phyloP scores from a whole-genome alignment of 2,113 vertebrate species.

The Andinoacara biseriatus region DNA sequence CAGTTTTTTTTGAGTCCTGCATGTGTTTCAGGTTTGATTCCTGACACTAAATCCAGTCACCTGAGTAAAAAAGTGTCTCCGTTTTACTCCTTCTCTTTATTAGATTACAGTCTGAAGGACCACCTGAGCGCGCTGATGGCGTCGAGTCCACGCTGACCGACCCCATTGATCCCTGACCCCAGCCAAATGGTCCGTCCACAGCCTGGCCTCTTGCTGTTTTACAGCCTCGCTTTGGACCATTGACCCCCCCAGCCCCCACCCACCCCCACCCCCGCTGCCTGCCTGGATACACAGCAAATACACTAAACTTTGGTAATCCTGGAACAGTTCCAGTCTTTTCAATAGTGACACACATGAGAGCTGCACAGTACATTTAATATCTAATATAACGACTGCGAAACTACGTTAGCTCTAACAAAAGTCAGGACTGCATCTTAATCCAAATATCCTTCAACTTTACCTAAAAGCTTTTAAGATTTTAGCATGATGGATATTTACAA shows the following conservation, averaged over 20 bases:
- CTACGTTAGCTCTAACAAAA: background rate
- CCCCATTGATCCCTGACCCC: slow-evolving; percentile 64
- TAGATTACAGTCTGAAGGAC: background rate
- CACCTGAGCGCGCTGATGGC: background rate
- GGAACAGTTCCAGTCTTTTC: background rate
- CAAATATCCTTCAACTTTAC: no score
- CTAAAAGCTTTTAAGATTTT: no score
- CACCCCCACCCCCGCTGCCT: background rate
- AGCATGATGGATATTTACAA: background rate
- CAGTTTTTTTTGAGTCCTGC: no score
- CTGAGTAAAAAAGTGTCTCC: background rate
- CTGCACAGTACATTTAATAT: background rate
- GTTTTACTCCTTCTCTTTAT: background rate
- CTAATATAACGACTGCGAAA: background rate
- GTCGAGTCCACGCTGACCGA: background rate
- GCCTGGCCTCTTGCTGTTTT: slow-evolving; percentile 58
- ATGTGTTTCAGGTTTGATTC: background rate
- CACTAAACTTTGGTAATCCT: background rate
- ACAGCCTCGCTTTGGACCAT: slow-evolving; percentile 47
- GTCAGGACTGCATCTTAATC: no score
- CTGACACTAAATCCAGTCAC: background rate
- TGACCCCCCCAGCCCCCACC: slow-evolving; percentile 58
- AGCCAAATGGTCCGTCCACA: slow-evolving; percentile 56
- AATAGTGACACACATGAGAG: background rate
- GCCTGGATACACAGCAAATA: background rate